A percentile compares a stretch with the other conserved stretches of the same genome.
Evolutionary conservation across 1,140 invertebrate genomes (phyloP).

Genomic region (Stenopsyche tienmushanensis): DNA sequence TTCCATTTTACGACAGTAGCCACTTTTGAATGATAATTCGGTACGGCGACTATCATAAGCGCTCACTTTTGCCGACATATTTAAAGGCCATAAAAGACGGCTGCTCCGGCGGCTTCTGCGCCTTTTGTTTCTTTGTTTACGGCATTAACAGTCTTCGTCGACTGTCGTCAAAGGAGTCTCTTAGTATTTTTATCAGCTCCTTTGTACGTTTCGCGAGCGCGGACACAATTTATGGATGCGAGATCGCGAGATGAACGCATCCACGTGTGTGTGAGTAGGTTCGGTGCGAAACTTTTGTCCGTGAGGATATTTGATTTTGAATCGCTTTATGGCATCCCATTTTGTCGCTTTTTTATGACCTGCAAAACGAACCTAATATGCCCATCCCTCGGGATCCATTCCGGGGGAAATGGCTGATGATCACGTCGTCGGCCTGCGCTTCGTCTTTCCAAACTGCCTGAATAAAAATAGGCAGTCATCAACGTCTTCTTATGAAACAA

Average conservation of each 20-base stretch:
- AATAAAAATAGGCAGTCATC: no score
- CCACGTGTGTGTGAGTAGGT: no score
- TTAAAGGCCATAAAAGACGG: background rate
- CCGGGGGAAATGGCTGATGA: no score
- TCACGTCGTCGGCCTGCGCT: no score
- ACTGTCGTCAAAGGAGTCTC: background rate
- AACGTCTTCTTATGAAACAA: background rate
- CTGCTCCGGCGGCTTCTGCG: no score
- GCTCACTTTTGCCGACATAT: background rate
- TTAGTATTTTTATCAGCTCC: background rate
- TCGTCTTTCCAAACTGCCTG: no score
- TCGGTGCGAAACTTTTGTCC: background rate
- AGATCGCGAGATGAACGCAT: no score
- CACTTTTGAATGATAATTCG: background rate
- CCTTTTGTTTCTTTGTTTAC: background rate
- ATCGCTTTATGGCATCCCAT: background rate
- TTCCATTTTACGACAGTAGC: no score
- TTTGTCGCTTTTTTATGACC: background rate
- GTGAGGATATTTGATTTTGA: background rate
- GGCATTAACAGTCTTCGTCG: background rate
- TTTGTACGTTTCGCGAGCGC: no score
- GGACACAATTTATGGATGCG: no score
- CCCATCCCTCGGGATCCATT: no score
- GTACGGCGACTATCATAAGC: background rate
- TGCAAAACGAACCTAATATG: background rate